These are phyloP conservation scores for Cryptocheilus praepositus DNA, from an alignment of 2,888 invertebrate genomes.

Conservation along the genomic window DNA sequence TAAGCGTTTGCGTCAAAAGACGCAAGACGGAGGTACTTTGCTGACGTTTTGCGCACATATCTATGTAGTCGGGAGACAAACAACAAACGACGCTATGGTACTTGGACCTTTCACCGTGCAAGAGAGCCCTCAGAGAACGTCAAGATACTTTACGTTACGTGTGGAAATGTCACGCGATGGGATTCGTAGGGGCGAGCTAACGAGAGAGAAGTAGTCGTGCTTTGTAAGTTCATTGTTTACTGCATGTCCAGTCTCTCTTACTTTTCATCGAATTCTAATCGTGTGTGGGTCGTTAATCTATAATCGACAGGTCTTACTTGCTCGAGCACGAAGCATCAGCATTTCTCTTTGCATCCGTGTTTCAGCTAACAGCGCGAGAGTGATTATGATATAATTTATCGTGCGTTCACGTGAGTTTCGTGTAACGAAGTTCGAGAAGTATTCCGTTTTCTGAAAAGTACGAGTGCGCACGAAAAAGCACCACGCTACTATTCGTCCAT, in stretches of 20 bases:
- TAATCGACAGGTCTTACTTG: constrained; percentile 14
- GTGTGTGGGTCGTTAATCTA: constrained; percentile 24
- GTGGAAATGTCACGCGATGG: constrained; percentile 1
- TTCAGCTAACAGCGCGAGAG: background rate
- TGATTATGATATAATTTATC: background rate
- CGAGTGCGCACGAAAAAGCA: no score
- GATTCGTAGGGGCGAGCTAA: constrained; percentile 23
- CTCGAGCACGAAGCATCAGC: constrained; percentile 33
- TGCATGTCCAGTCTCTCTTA: constrained; percentile 36
- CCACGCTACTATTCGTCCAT: no score
- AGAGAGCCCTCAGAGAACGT: background rate
- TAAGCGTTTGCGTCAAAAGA: no score
- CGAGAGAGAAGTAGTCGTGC: constrained; percentile 38
- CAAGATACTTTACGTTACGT: constrained; percentile 1
- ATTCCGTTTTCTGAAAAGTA: no score
- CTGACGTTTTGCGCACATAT: constrained; percentile 8
- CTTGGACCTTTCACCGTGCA: constrained; percentile 6
- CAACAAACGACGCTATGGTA: no score
- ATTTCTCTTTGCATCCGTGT: constrained; percentile 22
- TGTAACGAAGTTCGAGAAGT: constrained; percentile 23
- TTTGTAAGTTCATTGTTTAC: constrained; percentile 37
- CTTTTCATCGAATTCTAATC: constrained; percentile 19
- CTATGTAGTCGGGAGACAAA: background rate
- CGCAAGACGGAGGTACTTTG: no score
- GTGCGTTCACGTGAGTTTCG: background rate